Base-by-base conservation (phyloP, 2,113 vertebrate species). In the Vulpes lagopus region DNA sequence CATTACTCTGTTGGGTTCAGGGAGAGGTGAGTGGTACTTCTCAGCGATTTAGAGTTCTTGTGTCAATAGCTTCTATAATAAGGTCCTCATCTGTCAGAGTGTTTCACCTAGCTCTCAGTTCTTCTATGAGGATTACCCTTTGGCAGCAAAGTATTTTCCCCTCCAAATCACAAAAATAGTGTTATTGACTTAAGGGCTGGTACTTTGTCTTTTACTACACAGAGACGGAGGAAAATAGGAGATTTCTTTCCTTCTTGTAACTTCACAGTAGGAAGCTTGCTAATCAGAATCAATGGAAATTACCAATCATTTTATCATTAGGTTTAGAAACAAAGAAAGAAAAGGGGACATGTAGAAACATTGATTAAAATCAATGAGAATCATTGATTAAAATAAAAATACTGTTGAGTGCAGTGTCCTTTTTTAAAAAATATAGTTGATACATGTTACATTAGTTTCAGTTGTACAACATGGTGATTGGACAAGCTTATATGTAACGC, bases 1-100 rank as follows among this genome's bases (percentile, higher is more conserved):
- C 98, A 96, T 98, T 97, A 96, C 97, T 98, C 93, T 97, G 64
- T 83, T 90, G 98, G 97, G 98, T 98, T 98, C 98, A 98, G 97
- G 78, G 96, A 97, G 96, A 98, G 96, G 96, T 98, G 96, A 98
- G 84, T 97, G 53, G 89, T 94, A 79, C 98, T 98, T 98, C 94
- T 87, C 86, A 98, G 81, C 69, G 67, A 96, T 97, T 95, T 95
- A 97, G 64, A 90, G 93, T 98, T 96, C 96, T 98, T 49, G 16
- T 91, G 94, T 97, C 90, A 0, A 78, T 51, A 71, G 60, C 12
- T 64, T 90, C 89, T 16, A 5, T 91, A 73, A 87, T 82, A 38
- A 83, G 78, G 76, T 51, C 25, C 60, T 43, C 25, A 76, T 92
- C 78, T 55, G 11, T 60, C 67, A 49, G 74, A 25, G 53, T 22